Evolutionary conservation across 2,113 vertebrate species (phyloP).

Genomic region (Opisthocomus hoazin): DNA sequence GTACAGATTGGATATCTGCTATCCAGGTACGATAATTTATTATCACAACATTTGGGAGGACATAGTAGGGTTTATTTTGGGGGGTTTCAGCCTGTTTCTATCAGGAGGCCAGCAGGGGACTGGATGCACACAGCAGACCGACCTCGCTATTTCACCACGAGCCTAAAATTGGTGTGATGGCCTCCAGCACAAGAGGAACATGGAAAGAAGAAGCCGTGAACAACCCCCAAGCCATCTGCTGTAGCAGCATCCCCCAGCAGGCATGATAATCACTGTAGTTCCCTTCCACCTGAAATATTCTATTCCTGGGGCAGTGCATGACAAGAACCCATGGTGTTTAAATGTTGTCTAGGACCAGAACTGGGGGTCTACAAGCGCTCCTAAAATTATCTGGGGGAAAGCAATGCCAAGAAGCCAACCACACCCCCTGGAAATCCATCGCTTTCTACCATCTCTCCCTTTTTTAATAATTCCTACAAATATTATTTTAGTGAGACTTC

Average conservation of each 20-base stretch:
- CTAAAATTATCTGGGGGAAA: background rate
- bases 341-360: background rate
- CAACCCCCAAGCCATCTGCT: background rate
- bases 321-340: background rate
- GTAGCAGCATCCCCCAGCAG: background rate
- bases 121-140: background rate
- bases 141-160: background rate
- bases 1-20: background rate
- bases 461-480: background rate
- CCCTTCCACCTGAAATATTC: background rate
- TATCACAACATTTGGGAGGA: background rate
- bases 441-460: background rate
- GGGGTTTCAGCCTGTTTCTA: background rate
- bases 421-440: background rate
- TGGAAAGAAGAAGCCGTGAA: background rate
- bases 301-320: background rate
- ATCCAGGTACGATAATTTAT: background rate
- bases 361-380: background rate
- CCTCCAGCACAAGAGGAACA: background rate
- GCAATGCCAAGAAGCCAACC: accelerated
- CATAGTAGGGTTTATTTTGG: background rate
- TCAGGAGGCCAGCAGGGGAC: background rate
- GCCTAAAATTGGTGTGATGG: accelerated
- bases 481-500: background rate
- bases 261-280: background rate